Evolutionary conservation across 2,113 vertebrate genomes (phyloP), one percentile per base, ranked within the genome.

Genomic region (Galeopterus variegatus): DNA sequence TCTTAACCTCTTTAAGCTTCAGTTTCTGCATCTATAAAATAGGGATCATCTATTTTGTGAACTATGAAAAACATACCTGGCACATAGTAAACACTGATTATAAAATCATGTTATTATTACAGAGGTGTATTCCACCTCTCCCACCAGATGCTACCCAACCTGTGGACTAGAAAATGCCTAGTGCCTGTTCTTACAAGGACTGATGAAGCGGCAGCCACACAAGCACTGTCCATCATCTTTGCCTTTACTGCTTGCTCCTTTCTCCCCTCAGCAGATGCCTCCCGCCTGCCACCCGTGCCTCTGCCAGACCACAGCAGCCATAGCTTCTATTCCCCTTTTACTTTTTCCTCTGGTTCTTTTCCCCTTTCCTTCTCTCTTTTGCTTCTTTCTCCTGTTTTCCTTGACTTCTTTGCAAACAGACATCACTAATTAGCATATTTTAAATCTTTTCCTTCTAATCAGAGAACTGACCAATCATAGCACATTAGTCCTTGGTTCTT

Each of bases 21-120:
- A 3, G 3, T 87, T 95, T 89, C 82, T 79, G 6, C 13, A 54
- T 73, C 64, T 79, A 77, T 72, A 65, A 83, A 85, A 75, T n/a
- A 36, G 9, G 17, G 33, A 65, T 67, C 31, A 73, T 64, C 45
- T 70, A 80, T 19, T 85, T 73, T 33, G 62, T 33, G 17, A 94
- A 31, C n/a, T 69, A 83, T 45, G 19, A 69, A 96, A 91, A 96
- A 45, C 28, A 75, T 19, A 81, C 12, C 33, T 94, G 48, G 31
- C 23, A 41, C 45, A 65, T 58, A 58, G 84, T 64, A 88, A 95
- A 67, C 50, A 52, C 31, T 70, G 31, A 69, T 86, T 65, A 70
- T 41, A 82, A 13, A 79, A 62, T 28, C 10, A 1, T 10, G 13
- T 24, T 76, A 58, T 92, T 93, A 41, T 75, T 69, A 84, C 5